Evolutionary conservation across 2,888 invertebrate species (phyloP).

Genomic region (Drosophila anomelani): DNA sequence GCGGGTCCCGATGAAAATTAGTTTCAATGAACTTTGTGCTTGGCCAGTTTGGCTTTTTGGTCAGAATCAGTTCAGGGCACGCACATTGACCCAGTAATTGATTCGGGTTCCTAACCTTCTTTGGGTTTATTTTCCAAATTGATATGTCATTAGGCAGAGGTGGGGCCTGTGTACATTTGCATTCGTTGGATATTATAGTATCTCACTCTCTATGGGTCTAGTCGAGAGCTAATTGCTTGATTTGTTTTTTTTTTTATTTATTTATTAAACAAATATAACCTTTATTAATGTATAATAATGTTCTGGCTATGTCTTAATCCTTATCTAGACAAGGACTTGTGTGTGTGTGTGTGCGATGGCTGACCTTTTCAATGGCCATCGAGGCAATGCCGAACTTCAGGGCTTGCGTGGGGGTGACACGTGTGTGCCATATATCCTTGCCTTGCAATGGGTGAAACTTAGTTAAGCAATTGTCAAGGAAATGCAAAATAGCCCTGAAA

Average conservation of each 20-base stretch:
- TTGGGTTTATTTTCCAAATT: conserved; percentile 1
- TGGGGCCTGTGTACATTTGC: conserved; percentile 4
- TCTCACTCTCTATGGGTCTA: not conserved
- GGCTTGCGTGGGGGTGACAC: conserved; percentile 29
- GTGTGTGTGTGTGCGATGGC: not conserved
- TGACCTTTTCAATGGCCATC: conserved; percentile 37
- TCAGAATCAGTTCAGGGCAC: conserved; percentile 61
- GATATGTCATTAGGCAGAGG: not conserved
- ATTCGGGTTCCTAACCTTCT: conserved; percentile 6
- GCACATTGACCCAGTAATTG: conserved; percentile 74
- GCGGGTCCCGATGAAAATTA: conserved; percentile 20
- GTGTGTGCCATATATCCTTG: conserved; percentile 40
- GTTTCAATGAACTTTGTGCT: conserved; percentile 57
- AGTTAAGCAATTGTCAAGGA: conserved; percentile 41
- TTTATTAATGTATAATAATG: not conserved
- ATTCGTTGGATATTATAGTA: not conserved
- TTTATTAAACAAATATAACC: not conserved
- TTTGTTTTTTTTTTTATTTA: not conserved
- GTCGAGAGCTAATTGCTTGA: not conserved
- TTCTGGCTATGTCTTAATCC: not conserved
- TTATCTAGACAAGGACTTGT: conserved; percentile 25
- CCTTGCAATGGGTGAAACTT: conserved; percentile 6
- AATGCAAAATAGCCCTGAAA: conserved; percentile 57
- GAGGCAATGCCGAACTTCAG: conserved; percentile 30
- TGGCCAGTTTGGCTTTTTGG: conserved; percentile 9